These are phyloP conservation scores for Mormyrus hasselquistii DNA, from an alignment of 2,797 vertebrate genomes.

Conservation along the genomic window DNA sequence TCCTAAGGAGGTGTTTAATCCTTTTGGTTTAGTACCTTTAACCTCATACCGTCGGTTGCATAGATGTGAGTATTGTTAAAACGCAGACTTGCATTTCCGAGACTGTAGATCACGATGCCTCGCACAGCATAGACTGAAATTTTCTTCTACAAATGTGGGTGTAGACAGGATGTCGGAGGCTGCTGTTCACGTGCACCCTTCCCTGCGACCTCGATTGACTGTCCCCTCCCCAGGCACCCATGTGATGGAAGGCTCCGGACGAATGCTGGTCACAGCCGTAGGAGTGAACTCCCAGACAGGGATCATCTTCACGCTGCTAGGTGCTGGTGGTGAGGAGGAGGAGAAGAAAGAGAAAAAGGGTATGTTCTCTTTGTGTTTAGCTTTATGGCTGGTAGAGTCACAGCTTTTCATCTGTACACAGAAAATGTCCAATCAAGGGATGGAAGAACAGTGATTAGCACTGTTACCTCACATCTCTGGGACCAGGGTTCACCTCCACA, in stretches of 20 bases:
- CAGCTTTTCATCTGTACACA: neutral
- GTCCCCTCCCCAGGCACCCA: conserved; percentile 76
- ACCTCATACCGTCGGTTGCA: neutral
- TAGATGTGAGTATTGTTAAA: neutral
- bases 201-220: neutral
- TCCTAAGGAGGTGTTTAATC: neutral
- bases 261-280: conserved; percentile 88
- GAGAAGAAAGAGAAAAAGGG: conserved; percentile 78
- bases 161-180: neutral
- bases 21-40: neutral
- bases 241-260: conserved; percentile 94
- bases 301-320: conserved; percentile 89
- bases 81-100: neutral
- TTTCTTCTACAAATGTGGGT: neutral
- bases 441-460: neutral
- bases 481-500: neutral
- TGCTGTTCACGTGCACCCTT: neutral
- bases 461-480: neutral
- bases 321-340: conserved; percentile 75
- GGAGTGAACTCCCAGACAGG: conserved; percentile 96
- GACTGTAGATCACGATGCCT: neutral
- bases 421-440: neutral
- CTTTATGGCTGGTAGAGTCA: neutral
- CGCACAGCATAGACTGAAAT: neutral
- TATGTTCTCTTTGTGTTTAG: conserved; percentile 34